phyloP scores from a whole-genome alignment of 1,140 invertebrate species.

The Ostrea edulis region DNA sequence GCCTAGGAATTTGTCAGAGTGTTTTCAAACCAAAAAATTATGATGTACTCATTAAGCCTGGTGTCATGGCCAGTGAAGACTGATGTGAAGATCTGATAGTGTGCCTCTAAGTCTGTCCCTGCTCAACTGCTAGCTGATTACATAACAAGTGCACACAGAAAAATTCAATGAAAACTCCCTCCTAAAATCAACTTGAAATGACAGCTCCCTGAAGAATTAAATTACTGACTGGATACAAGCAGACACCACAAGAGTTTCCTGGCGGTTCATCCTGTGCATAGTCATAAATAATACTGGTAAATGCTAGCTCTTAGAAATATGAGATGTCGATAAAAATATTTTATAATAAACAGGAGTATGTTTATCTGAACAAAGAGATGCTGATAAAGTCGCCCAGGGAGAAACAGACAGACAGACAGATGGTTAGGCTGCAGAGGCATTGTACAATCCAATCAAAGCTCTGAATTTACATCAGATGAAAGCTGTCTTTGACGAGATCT shows the following conservation, averaged over 20 bases:
- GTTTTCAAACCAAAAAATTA: constrained; percentile 2
- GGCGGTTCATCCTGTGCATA: neutral
- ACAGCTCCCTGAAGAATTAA: constrained; percentile 13
- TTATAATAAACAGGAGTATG: neutral
- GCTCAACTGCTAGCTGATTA: neutral
- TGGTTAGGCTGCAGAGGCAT: neutral
- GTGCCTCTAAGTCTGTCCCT: neutral
- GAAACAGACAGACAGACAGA: neutral
- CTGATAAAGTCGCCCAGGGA: neutral
- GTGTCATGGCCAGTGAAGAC: constrained; percentile 1
- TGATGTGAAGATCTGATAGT: constrained; percentile 8
- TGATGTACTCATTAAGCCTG: neutral
- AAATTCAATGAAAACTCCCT: neutral
- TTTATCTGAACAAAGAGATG: neutral
- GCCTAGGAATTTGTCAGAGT: neutral
- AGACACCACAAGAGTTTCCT: constrained; percentile 9
- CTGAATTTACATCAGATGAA: no score
- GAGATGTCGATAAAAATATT: neutral
- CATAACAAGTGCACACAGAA: constrained; percentile 16
- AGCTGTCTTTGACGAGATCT: no score
- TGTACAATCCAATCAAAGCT: neutral
- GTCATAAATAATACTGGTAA: constrained; percentile 12
- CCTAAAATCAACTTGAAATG: neutral
- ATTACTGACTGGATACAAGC: neutral
- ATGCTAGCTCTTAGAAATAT: neutral